Evolutionary conservation across 2,888 invertebrate genomes (phyloP), one percentile per base, ranked within the genome.

Genomic region (Zygaena filipendulae): DNA sequence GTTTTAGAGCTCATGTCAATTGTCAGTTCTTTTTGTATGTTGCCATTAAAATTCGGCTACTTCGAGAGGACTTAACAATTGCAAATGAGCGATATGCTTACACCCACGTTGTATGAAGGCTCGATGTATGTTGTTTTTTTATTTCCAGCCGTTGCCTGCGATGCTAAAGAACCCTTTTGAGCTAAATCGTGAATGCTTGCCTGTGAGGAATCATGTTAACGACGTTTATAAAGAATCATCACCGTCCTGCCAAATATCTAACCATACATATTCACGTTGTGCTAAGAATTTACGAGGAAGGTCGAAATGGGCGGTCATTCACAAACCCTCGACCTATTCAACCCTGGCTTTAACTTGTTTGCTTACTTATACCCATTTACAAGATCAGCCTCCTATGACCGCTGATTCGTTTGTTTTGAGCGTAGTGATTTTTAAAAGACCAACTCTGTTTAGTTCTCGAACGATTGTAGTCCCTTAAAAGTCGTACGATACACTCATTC

Each of bases 101-200:
- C 52, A 56, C 47, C 56, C 64, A 60, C 57, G 64, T 57, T 69
- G 67, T 74, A 74, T 61, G 72, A 74, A 75, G 77, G 75, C 77
- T 72, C 77, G 75, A 74, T 77, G 70, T 79, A 72, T 79, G 75
- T 77, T 79, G 75, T 79, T 79, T 77, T 16, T 71, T 81, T 79
- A 79, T 79, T 81, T 77, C 72, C 81, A 81, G 81, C 75, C 67
- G 74, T 74, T 75, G 79, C 77, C 81, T 77, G 79, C 74, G 72
- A 77, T 75, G 77, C 77, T 77, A 77, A 70, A 72, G 67, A 77
- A 66, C 70, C 77, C 71, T 75, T 79, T 77, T 79, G 77, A 77
- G 75, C 75, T 79, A 79, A 72, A 77, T 68, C 72, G 75, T 77
- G 77, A 79, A 77, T 77, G 79, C 79, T 79, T 79, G 79, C 77